These are phyloP conservation scores for Tribolium castaneum DNA, from an alignment of 1,140 invertebrate species.

Conservation along the genomic window DNA sequence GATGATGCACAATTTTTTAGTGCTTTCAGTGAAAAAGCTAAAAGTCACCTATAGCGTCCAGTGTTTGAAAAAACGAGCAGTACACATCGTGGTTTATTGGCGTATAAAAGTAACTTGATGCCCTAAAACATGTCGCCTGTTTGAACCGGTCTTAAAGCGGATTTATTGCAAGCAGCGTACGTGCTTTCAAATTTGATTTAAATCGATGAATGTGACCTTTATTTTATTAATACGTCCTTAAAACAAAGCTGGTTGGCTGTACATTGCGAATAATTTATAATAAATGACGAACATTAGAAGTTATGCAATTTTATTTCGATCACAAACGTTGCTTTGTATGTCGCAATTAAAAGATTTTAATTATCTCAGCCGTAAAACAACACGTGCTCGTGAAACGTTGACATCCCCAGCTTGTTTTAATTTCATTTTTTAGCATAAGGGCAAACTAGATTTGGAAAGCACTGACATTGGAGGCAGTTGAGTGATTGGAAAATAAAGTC, in stretches of 20 bases:
- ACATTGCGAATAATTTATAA: constrained; percentile 4
- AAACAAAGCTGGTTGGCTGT: not conserved
- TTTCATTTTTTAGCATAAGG: not conserved
- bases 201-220: constrained; percentile 30
- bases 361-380: constrained; percentile 31
- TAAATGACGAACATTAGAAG: constrained; percentile 1
- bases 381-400: constrained; percentile 32
- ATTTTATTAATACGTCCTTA: constrained; percentile 21
- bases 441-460: not conserved
- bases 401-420: constrained; percentile 15
- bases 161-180: constrained; percentile 18
- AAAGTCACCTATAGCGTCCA: not conserved
- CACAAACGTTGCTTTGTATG: constrained; percentile 3
- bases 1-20: too few relatives aligned
- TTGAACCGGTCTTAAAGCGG: constrained; percentile 29
- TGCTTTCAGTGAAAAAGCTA: not conserved
- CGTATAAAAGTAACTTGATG: not conserved
- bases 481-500: not conserved
- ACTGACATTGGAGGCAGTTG: not conserved
- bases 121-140: constrained; percentile 29
- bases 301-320: constrained; percentile 17
- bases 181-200: constrained; percentile 34
- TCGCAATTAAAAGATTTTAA: constrained; percentile 28
- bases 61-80: not conserved
- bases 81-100: not conserved